Percentiles rank a stretch among this genome's conserved stretches.
Conservation (phyloP, 2,797 vertebrate species). For the Gadopsis bispinosus region DNA sequence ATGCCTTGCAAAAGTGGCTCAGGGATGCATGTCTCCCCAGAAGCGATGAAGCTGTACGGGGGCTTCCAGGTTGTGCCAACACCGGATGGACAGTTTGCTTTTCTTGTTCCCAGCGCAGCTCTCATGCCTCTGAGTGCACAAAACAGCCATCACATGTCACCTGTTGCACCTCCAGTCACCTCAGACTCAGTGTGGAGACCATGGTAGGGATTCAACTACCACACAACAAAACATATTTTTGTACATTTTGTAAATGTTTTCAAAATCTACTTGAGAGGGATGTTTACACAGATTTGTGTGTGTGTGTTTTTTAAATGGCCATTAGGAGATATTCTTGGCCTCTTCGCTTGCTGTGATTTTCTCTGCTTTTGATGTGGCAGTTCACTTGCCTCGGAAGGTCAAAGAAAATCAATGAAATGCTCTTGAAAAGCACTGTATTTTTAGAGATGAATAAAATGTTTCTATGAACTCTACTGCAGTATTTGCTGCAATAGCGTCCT, state of each 20-base stretch:
- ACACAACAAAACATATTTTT: constrained; percentile 48
- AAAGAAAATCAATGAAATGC: constrained; percentile 76
- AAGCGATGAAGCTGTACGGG: constrained; percentile 85
- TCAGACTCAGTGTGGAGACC: constrained; percentile 95
- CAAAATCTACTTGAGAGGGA: constrained; percentile 76
- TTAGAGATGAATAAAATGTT: constrained; percentile 83
- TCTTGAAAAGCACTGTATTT: constrained; percentile 82
- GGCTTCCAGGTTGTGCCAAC: constrained; percentile 92
- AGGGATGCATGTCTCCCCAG: constrained; percentile 65
- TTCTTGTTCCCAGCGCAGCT: constrained; percentile 91
- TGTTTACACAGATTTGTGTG: constrained; percentile 80
- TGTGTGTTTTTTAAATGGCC: constrained; percentile 34
- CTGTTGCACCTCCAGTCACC: constrained; percentile 81
- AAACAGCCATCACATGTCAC: constrained; percentile 77
- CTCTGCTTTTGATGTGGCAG: constrained; percentile 63
- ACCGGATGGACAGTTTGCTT: constrained; percentile 92
- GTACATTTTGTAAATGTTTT: constrained; percentile 84
- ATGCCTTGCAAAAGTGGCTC: constrained; percentile 83
- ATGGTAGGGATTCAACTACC: constrained; percentile 85
- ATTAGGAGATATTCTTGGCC: constrained; percentile 30
- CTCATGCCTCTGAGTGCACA: constrained; percentile 81
- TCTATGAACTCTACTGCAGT: constrained; percentile 47
- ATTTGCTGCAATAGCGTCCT: constrained; percentile 8
- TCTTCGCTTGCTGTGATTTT: constrained; percentile 40
- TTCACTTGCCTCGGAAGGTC: constrained; percentile 82